Evolutionary conservation across 1,140 invertebrate genomes (phyloP).

Genomic region (Drosophila kanapiae): DNA sequence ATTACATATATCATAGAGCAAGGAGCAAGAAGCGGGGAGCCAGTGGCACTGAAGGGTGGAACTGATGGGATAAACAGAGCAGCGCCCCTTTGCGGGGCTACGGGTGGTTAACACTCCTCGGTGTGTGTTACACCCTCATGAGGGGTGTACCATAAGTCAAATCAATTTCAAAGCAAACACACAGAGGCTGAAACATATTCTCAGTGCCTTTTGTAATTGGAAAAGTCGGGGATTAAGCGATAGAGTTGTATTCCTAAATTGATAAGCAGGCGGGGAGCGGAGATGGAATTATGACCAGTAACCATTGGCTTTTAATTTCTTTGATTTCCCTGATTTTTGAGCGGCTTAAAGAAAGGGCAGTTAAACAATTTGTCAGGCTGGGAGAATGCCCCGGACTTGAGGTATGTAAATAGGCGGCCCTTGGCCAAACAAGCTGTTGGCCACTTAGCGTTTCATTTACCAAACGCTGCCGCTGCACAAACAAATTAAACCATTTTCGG

Average conservation of each 20-base stretch:
- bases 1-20: constrained; percentile 64
- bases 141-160: constrained; percentile 51
- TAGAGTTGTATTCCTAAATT: constrained; percentile 68
- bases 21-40: constrained; percentile 9
- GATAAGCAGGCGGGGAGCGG: constrained; percentile 15
- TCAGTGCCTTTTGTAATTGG: constrained; percentile 59
- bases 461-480: constrained; percentile 73
- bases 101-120: constrained; percentile 72
- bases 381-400: constrained; percentile 22
- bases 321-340: background rate
- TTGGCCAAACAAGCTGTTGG: constrained; percentile 67
- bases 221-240: constrained; percentile 73
- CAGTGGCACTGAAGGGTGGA: constrained; percentile 24
- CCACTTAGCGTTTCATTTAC: constrained; percentile 81
- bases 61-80: constrained; percentile 22
- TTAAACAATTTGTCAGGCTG: constrained; percentile 69
- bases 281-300: constrained; percentile 15
- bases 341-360: background rate
- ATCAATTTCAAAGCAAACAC: constrained; percentile 54
- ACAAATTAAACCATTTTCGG: constrained; percentile 78
- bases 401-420: constrained; percentile 45
- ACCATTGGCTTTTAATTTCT: constrained; percentile 24
- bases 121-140: constrained; percentile 22
- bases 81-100: constrained; percentile 52
- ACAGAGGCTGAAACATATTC: constrained; percentile 57